phyloP scores from a whole-genome alignment of 2,888 invertebrate genomes.

The Eristalinus sepulchralis region DNA sequence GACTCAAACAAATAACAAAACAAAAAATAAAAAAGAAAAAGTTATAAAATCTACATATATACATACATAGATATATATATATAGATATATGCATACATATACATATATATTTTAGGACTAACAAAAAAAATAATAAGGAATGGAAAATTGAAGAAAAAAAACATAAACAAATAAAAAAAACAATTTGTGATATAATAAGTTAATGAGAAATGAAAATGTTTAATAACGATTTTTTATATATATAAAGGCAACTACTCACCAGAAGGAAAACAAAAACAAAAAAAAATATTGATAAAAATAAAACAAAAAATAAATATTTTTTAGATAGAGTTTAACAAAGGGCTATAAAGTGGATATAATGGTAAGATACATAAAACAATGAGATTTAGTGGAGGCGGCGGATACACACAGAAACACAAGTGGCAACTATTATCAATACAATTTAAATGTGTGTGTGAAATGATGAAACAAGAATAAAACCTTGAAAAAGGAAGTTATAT shows the following conservation, averaged over 20 bases:
- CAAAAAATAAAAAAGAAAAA: neutral
- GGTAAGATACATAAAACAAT: constrained; percentile 31
- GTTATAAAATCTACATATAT: constrained; percentile 29
- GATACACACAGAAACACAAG: constrained; percentile 20
- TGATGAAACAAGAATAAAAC: constrained; percentile 1
- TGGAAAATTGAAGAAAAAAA: constrained; percentile 37
- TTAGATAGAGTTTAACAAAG: constrained; percentile 71
- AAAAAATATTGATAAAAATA: constrained; percentile 37
- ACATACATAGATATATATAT: constrained; percentile 22
- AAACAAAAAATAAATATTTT: constrained; percentile 61
- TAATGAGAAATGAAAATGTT: constrained; percentile 63
- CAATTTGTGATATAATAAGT: constrained; percentile 71
- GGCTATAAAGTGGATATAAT: constrained; percentile 63
- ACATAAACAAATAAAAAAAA: constrained; percentile 33
- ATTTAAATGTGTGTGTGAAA: constrained; percentile 38
- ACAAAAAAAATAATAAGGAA: constrained; percentile 36
- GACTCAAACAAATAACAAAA: constrained; percentile 10
- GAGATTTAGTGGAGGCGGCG: neutral
- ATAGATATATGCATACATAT: constrained; percentile 31
- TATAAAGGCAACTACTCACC: constrained; percentile 60
- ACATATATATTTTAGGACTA: constrained; percentile 47
- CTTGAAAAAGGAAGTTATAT: constrained; percentile 13
- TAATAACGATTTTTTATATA: constrained; percentile 68
- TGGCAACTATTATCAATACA: constrained; percentile 54
- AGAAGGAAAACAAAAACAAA: neutral